Conservation (phyloP, 2,888 invertebrate species). For the Phalera bucephala region DNA sequence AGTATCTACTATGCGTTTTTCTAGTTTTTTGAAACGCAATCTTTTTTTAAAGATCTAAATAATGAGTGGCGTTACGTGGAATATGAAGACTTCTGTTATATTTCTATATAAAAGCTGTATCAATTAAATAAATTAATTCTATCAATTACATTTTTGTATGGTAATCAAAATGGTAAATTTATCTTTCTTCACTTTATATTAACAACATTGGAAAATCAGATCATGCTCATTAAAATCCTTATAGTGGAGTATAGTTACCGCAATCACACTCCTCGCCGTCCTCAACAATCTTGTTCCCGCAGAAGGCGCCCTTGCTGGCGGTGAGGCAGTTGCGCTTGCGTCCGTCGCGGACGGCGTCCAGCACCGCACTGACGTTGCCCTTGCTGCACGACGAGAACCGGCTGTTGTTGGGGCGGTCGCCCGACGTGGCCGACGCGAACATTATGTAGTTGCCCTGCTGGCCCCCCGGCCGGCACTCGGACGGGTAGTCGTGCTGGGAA, state of each 20-base stretch:
- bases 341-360: constrained; percentile 95
- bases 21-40: too few relatives aligned
- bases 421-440: constrained; percentile 99
- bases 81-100: too few relatives aligned
- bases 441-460: constrained; percentile 98
- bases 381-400: constrained; percentile 97
- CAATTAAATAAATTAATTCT: too few relatives aligned
- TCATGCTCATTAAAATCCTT: too few relatives aligned
- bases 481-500: constrained; percentile 95
- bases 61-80: too few relatives aligned
- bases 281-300: constrained; percentile 99
- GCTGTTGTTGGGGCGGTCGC: constrained; percentile 98
- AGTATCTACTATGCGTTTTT: too few relatives aligned
- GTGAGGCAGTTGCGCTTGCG: constrained; percentile 97
- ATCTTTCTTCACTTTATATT: too few relatives aligned
- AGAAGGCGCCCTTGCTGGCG: constrained; percentile 95
- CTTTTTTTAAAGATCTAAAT: too few relatives aligned
- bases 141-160: too few relatives aligned
- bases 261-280: constrained; percentile 99
- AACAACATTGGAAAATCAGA: too few relatives aligned
- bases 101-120: too few relatives aligned
- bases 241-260: constrained; percentile 77
- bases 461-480: constrained; percentile 95
- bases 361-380: constrained; percentile 96
- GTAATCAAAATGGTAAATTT: too few relatives aligned